Base-by-base conservation (phyloP, 2,797 vertebrate genomes). In the Ataeniobius toweri region DNA sequence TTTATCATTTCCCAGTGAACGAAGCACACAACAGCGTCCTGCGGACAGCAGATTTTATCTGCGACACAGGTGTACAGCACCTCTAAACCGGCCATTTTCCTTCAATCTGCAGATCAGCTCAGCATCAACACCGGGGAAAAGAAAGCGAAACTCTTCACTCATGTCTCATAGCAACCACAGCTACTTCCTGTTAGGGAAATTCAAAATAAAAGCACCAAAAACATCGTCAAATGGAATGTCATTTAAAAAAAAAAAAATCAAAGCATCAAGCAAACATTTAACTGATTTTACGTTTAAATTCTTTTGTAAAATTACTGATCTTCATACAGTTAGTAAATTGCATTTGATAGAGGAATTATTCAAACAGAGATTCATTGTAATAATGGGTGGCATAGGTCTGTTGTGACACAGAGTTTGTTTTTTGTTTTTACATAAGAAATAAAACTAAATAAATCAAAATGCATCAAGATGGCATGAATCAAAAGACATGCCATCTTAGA, bases 1-100 rank as follows among this genome's bases (percentile, higher is more conserved):
- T 93, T 92, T 48, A 96, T 93, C 73, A 95, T 82, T 69, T 96
- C 95, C 95, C 95, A 96, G 89, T 96, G 96, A 9, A 95, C 92
- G 36, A 96, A 94, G 72, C 94, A 95, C 48, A 96, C 91, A 1
- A 94, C 82, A 2, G 89, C 94, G 81, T 96, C 96, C 70, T 96
- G 93, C 0, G 94, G 85, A 63, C 90, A 91, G 28, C 56, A 83
- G 31, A 96, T 74, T 10, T 79, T 78, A 74, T 75, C 80, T 5
- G 87, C 63, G 0, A 94, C 89, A 18, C 86, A 89, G 28, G 75
- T 83, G 48, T 91, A 96, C 3, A 96, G 50, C 59, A 96, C 81
- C 87, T 96, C 95, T 2, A 96, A 73, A 0, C 95, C 95, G 2
- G 95, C 94, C 96, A 96, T 96, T 63, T 78, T 84, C 24, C 7